Evolutionary conservation across 2,888 invertebrate species (phyloP).

Genomic region (Melanostoma scalare): DNA sequence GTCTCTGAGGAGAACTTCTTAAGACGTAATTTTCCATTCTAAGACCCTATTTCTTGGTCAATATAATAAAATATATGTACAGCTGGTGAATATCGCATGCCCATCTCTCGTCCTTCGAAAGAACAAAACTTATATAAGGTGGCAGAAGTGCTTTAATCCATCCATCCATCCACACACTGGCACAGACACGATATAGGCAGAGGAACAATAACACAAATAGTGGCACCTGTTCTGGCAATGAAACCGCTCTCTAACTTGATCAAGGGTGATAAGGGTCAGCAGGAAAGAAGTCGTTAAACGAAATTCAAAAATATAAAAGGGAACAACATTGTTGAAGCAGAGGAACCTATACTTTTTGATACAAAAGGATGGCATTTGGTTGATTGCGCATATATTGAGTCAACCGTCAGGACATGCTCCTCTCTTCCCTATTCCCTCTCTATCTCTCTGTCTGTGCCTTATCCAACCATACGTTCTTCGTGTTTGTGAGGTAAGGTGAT

Average conservation of each 20-base stretch:
- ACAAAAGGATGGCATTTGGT: conserved; percentile 71
- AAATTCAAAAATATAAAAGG: conserved; percentile 22
- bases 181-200: neutral
- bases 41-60: conserved; percentile 15
- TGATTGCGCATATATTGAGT: conserved; percentile 72
- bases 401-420: conserved; percentile 65
- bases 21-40: conserved; percentile 1
- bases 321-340: conserved; percentile 25
- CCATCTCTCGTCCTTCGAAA: conserved; percentile 25
- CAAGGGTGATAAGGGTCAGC: conserved; percentile 69
- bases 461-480: conserved; percentile 31
- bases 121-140: conserved; percentile 43
- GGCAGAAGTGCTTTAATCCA: conserved; percentile 65
- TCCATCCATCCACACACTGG: conserved; percentile 21
- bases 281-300: conserved; percentile 72
- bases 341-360: conserved; percentile 32
- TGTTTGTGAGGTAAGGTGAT: conserved; percentile 55
- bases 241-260: conserved; percentile 57
- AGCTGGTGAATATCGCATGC: conserved; percentile 71
- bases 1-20: neutral
- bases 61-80: conserved; percentile 29
- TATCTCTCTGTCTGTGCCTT: conserved; percentile 35
- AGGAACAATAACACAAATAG: conserved; percentile 45
- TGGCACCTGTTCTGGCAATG: conserved; percentile 68
- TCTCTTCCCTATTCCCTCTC: no score